Percentiles rank a stretch among this genome's conserved stretches.
Evolutionary conservation across 2,797 vertebrate species (phyloP).

Genomic region (Sciurus vulgaris): DNA sequence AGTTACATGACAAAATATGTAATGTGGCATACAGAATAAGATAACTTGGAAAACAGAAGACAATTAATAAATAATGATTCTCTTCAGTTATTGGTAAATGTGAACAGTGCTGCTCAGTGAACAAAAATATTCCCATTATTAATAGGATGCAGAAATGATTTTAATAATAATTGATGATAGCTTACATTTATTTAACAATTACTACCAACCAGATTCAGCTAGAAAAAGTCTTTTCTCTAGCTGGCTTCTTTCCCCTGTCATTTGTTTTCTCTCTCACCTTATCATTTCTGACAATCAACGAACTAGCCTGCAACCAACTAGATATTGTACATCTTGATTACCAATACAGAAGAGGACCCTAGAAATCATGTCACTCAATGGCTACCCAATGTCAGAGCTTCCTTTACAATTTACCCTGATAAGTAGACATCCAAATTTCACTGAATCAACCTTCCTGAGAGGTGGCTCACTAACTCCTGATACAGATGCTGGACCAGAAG

Average conservation of each 20-base stretch:
- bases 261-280: neutral
- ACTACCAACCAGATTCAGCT: constrained; percentile 25
- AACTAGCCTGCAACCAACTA: neutral
- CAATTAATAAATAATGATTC: constrained; percentile 57
- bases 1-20: constrained; percentile 35
- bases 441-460: neutral
- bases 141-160: neutral
- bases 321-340: neutral
- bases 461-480: neutral
- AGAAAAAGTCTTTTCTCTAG: neutral
- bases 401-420: neutral
- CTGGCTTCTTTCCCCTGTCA: neutral
- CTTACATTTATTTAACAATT: constrained; percentile 62
- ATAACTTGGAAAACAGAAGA: constrained; percentile 41
- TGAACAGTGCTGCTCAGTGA: neutral
- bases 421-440: neutral
- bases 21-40: neutral
- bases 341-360: neutral
- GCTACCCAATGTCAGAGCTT: neutral
- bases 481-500: neutral
- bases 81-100: neutral
- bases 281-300: neutral
- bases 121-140: constrained; percentile 1
- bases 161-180: constrained; percentile 51
- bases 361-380: neutral